phyloP scores from a whole-genome alignment of 2,888 invertebrate species.

The Alloplasta piceator region DNA sequence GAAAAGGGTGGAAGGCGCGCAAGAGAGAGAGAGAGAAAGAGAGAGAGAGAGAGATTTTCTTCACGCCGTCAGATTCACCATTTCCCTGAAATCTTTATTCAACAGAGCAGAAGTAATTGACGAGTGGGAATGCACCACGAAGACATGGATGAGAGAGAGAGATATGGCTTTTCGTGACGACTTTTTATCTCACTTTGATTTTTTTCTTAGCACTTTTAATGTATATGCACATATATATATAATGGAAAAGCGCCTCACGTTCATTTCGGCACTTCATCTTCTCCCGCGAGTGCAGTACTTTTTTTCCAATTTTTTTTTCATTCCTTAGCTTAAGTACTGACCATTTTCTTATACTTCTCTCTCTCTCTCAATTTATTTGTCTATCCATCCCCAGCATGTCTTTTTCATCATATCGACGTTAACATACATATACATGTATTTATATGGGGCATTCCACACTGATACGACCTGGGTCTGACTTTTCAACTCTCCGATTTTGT shows the following conservation, averaged over 20 bases:
- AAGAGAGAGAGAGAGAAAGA: neutral
- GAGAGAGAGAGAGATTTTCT: slow-evolving; percentile 29
- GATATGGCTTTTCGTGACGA: slow-evolving; percentile 45
- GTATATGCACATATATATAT: neutral
- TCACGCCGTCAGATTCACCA: slow-evolving; percentile 60
- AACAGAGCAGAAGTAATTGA: slow-evolving; percentile 68
- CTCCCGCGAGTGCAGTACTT: neutral
- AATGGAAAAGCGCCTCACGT: slow-evolving; percentile 14
- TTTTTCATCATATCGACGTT: no score
- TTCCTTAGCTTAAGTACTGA: neutral
- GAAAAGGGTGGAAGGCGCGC: no score
- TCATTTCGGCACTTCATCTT: slow-evolving; percentile 36
- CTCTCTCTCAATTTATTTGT: neutral
- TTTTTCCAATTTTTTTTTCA: slow-evolving; percentile 7
- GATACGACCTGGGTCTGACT: no score
- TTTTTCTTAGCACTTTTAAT: neutral
- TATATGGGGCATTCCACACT: no score
- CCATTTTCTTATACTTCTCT: neutral
- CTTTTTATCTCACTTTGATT: slow-evolving; percentile 51
- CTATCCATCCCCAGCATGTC: no score
- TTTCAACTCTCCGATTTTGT: no score
- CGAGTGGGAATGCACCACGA: slow-evolving; percentile 66
- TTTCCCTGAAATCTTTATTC: slow-evolving; percentile 62
- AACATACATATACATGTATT: no score
- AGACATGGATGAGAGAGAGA: slow-evolving; percentile 19